phyloP scores from a whole-genome alignment of 1,140 invertebrate genomes.

The Cardiocondyla obscurior region DNA sequence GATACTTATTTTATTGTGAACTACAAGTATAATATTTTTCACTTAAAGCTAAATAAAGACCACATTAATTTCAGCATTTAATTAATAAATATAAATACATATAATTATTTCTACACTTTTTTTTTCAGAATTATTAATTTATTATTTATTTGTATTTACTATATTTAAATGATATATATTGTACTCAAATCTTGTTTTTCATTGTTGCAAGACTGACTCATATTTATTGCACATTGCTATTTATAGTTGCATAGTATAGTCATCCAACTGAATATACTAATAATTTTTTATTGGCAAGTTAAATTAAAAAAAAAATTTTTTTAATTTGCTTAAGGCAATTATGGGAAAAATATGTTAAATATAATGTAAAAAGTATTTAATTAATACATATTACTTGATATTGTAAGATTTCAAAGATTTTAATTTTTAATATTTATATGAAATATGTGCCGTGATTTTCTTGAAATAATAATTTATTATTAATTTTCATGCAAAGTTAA shows the following conservation, averaged over 20 bases:
- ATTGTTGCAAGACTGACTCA: conserved; percentile 37
- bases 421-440: neutral
- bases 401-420: neutral
- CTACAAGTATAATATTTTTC: neutral
- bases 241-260: conserved; percentile 48
- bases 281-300: conserved; percentile 2
- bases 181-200: neutral
- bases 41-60: neutral
- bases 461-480: conserved; percentile 4
- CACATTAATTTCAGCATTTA: neutral
- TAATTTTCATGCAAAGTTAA: no score
- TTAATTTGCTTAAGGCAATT: neutral
- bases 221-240: conserved; percentile 31
- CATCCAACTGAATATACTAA: neutral
- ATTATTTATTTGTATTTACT: neutral
- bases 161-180: neutral
- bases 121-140: neutral
- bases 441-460: neutral
- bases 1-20: neutral
- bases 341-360: neutral
- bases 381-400: neutral
- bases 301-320: neutral
- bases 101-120: neutral
- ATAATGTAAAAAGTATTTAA: neutral
- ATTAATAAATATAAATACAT: neutral